Evolutionary conservation across 2,797 vertebrate genomes (phyloP), one percentile per base, ranked within the genome.

Genomic region (Phylloscopus collybita): DNA sequence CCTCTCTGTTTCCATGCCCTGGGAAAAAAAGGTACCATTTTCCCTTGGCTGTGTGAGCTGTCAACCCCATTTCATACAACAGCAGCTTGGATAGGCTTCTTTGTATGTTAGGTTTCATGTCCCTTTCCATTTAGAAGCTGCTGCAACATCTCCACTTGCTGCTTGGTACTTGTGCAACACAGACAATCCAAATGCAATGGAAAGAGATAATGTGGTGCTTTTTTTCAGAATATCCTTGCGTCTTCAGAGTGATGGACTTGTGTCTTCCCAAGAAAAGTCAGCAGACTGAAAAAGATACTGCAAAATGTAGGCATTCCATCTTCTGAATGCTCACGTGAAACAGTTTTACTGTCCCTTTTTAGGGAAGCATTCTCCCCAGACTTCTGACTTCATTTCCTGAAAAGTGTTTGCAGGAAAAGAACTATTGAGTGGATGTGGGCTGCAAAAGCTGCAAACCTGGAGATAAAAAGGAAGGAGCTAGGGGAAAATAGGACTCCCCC

Each of bases 61-160:
- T 40, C 56, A 81, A 51, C 3, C 15, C 3, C 15, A 51, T 44
- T 62, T 72, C n/a, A 45, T 38, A 53, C 5, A 49, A 71, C 0
- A 38, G 29, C 13, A 88, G 38, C 29, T 26, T 42, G 19, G 8
- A 64, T 0, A 1, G 29, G 7, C 8, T 45, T 53, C 79, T 78
- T 20, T 62, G 11, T 30, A 60, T 0, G 1, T 54, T 23, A 36
- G 25, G 22, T 72, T 79, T 92, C 1, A 0, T 25, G 26, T 26
- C 20, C 23, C 32, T 57, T 81, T 84, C 60, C 29, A 42, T 53
- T 84, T 25, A 57, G 36, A 34, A 71, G 38, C 45, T 84, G 47
- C 14, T 66, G 2, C 13, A 75, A 61, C 1, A 1, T 56, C 71
- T 79, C 60, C 51, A 67, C 42, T 79, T 79, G 44, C 54, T 51